A percentile compares a stretch with the other conserved stretches of the same genome.
Evolutionary conservation across 2,113 vertebrate species (phyloP).

Genomic region (Shinisaurus crocodilurus): DNA sequence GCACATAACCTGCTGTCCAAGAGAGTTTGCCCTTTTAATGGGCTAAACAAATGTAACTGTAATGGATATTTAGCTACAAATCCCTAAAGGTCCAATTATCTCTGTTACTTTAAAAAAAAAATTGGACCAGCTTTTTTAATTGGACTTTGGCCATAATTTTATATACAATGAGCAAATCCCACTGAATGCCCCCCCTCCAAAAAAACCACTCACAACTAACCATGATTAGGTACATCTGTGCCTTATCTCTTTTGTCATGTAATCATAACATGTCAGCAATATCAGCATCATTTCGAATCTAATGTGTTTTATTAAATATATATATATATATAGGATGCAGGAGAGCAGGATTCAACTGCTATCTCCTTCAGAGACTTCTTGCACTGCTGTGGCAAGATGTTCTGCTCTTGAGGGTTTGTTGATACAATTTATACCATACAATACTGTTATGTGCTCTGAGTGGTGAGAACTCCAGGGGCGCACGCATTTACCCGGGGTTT

Average conservation of each 20-base stretch:
- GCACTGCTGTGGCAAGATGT: neutral
- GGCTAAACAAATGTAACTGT: conserved; percentile 33
- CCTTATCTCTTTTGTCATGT: neutral
- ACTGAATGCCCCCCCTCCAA: neutral
- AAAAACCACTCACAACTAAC: neutral
- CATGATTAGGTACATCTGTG: neutral
- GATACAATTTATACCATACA: neutral
- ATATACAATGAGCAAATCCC: neutral
- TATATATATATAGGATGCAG: neutral
- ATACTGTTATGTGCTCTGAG: neutral
- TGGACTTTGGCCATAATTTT: conserved; percentile 20
- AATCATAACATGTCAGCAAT: neutral
- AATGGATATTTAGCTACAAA: conserved; percentile 56
- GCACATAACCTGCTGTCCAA: conserved; percentile 26
- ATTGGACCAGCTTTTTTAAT: conserved; percentile 55
- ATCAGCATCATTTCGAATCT: neutral
- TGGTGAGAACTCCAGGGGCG: neutral
- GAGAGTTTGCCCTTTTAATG: conserved; percentile 25
- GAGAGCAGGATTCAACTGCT: neutral
- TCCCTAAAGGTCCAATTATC: conserved; percentile 69
- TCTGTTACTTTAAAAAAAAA: conserved; percentile 2
- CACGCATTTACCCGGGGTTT: neutral
- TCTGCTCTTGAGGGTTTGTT: neutral
- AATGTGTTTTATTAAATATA: neutral
- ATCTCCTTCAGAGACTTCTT: neutral